phyloP scores from a whole-genome alignment of 1,140 invertebrate species.

The Pseudoatta argentina region DNA sequence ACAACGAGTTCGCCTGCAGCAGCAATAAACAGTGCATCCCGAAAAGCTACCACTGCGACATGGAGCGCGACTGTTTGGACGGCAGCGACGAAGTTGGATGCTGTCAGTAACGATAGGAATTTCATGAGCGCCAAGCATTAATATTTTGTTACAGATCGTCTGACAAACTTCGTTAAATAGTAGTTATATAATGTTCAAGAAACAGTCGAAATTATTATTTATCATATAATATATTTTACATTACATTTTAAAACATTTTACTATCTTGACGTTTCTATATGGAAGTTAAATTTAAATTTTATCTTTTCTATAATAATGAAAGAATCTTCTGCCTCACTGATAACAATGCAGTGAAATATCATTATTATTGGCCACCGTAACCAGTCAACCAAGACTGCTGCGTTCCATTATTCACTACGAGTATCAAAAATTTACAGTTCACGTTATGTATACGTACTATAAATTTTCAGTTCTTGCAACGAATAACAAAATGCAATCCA shows the following conservation, averaged over 20 bases:
- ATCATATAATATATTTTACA: background rate
- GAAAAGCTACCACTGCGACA: conserved; percentile 97
- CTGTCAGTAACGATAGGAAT: conserved; percentile 88
- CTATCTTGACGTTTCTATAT: too few relatives aligned
- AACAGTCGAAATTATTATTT: background rate
- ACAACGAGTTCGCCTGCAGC: conserved; percentile 94
- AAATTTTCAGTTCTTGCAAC: too few relatives aligned
- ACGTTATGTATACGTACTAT: too few relatives aligned
- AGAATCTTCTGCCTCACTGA: background rate
- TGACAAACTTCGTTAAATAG: background rate
- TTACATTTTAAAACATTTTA: background rate
- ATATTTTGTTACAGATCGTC: conserved; percentile 1
- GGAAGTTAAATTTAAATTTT: too few relatives aligned
- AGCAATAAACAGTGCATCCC: conserved; percentile 95
- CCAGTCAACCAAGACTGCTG: too few relatives aligned
- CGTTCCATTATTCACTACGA: too few relatives aligned
- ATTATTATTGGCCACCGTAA: conserved; percentile 12
- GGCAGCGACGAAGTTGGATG: conserved; percentile 97
- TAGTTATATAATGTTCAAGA: background rate
- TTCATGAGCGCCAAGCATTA: background rate
- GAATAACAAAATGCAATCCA: too few relatives aligned
- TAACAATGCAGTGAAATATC: background rate
- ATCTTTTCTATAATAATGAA: background rate
- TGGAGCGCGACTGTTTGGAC: conserved; percentile 94
- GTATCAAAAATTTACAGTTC: too few relatives aligned